A percentile compares a stretch with the other conserved stretches of the same genome.
Conservation (phyloP, 2,113 vertebrate genomes). For the Trochalopteron elliotii region DNA sequence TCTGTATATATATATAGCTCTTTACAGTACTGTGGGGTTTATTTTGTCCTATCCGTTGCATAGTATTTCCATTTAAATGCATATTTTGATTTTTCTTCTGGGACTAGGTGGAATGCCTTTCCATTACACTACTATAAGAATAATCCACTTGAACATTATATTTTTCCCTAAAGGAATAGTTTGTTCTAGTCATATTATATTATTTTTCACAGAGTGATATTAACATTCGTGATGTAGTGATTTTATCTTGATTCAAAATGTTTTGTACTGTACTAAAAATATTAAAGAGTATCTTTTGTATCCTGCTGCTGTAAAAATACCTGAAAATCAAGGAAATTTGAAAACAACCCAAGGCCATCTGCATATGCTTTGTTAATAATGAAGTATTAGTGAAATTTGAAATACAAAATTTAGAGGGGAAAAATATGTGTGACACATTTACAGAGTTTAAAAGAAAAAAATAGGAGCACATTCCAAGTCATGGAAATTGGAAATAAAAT, state of each 20-base stretch:
- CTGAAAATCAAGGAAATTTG: neutral
- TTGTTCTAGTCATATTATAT: constrained; percentile 60
- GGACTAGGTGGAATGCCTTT: constrained; percentile 62
- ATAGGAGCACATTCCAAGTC: neutral
- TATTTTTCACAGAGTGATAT: constrained; percentile 69
- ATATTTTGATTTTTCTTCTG: constrained; percentile 74
- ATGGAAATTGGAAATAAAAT: constrained; percentile 15
- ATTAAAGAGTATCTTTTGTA: constrained; percentile 42
- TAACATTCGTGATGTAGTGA: constrained; percentile 63
- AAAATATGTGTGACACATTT: neutral
- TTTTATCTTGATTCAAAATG: constrained; percentile 69
- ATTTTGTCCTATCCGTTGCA: constrained; percentile 62
- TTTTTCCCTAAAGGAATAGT: constrained; percentile 68
- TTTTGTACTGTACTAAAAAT: constrained; percentile 63
- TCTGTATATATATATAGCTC: neutral
- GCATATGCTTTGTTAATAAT: constrained; percentile 23
- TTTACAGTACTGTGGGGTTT: neutral
- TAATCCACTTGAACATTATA: constrained; percentile 70
- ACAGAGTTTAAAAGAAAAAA: neutral
- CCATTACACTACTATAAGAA: constrained; percentile 66
- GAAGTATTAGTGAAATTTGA: constrained; percentile 38
- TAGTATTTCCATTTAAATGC: constrained; percentile 74
- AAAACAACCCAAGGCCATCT: neutral
- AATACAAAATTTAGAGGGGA: neutral
- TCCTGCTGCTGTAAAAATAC: constrained; percentile 29